phyloP scores from a whole-genome alignment of 2,888 invertebrate species.

The Callyntrura sp. region DNA sequence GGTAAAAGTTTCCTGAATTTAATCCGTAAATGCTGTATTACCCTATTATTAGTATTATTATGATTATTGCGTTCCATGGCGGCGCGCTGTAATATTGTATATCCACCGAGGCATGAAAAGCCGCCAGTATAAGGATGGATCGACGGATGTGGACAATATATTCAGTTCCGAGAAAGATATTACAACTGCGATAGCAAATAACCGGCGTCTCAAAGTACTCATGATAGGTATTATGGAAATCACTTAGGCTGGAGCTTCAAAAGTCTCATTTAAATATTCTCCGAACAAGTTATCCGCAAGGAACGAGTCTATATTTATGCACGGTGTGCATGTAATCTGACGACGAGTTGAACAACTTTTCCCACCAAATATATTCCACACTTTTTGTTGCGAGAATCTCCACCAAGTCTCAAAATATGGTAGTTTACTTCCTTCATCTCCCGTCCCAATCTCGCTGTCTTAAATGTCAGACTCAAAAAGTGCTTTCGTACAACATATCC shows the following conservation, averaged over 20 bases:
- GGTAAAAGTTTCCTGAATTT: conserved; percentile 73
- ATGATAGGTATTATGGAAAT: conserved; percentile 68
- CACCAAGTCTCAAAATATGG: background rate
- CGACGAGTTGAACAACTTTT: background rate
- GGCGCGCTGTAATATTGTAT: background rate
- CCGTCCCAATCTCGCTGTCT: background rate
- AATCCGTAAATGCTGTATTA: conserved; percentile 65
- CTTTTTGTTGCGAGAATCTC: background rate
- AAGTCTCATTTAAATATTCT: conserved; percentile 65
- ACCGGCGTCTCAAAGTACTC: conserved; percentile 54
- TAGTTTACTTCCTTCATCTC: background rate
- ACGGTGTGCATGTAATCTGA: background rate
- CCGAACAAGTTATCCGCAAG: background rate
- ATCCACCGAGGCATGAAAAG: conserved; percentile 36
- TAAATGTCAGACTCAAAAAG: too few relatives aligned
- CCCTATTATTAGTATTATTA: conserved; percentile 55
- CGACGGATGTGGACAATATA: background rate
- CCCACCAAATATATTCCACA: background rate
- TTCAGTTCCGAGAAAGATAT: background rate
- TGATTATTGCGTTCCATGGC: conserved; percentile 47
- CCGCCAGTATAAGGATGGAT: background rate
- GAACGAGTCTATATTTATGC: background rate
- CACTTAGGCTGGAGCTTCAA: conserved; percentile 57
- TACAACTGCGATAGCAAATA: conserved; percentile 39
- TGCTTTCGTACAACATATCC: background rate